A percentile compares a stretch with the other conserved stretches of the same genome.
phyloP scores from a whole-genome alignment of 1,140 invertebrate species.

The Paralvinella palmiformis region DNA sequence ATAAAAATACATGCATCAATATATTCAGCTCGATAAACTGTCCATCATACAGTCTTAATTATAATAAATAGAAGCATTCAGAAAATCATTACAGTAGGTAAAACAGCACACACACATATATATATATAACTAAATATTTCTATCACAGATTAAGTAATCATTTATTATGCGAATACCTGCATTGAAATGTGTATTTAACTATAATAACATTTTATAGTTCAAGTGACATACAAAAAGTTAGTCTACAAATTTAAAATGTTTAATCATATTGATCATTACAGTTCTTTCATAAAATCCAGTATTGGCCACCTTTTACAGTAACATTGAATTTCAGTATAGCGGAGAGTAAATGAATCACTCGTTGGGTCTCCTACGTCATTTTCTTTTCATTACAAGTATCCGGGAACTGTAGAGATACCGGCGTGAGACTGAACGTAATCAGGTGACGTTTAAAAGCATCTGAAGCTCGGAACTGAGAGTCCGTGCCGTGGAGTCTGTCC shows the following conservation, averaged over 20 bases:
- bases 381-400: background rate
- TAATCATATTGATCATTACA: too few species aligned
- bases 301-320: background rate
- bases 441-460: constrained; percentile 69
- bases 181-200: background rate
- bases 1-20: too few species aligned
- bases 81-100: too few species aligned
- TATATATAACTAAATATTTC: background rate
- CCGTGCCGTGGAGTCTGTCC: constrained; percentile 79
- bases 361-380: background rate
- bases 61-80: too few species aligned
- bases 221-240: background rate
- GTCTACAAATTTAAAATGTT: too few species aligned
- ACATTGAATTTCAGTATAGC: background rate
- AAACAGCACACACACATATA: too few species aligned
- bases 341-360: background rate
- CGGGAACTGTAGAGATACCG: constrained; percentile 67
- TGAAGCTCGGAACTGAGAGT: constrained; percentile 67
- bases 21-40: too few species aligned
- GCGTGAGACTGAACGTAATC: constrained; percentile 72
- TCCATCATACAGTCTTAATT: too few species aligned
- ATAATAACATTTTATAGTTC: background rate
- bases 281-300: background rate
- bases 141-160: background rate
- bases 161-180: background rate